phyloP scores from a whole-genome alignment of 2,113 vertebrate genomes.

The Alethe diademata region DNA sequence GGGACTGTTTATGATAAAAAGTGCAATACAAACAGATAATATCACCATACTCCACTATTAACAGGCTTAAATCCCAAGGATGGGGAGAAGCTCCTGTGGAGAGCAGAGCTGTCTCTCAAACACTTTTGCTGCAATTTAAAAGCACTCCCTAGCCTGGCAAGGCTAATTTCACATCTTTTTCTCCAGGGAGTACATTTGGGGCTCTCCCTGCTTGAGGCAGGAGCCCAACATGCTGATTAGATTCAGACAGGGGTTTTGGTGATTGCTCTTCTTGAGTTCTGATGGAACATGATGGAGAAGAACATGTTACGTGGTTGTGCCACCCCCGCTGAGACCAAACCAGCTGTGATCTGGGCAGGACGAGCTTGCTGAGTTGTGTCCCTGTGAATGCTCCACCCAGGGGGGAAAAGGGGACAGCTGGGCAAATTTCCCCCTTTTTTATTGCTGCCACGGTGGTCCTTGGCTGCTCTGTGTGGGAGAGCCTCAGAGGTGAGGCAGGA shows the following conservation, averaged over 20 bases:
- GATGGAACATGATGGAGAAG: not conserved
- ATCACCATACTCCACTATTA: conserved; percentile 46
- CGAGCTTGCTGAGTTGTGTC: not conserved
- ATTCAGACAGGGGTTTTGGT: not conserved
- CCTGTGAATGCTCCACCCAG: rapidly evolving
- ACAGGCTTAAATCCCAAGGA: conserved; percentile 43
- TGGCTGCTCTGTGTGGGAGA: not conserved
- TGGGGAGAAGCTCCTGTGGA: conserved; percentile 22
- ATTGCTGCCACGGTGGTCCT: not conserved
- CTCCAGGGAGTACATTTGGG: not conserved
- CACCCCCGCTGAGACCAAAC: not conserved
- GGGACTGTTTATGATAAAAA: conserved; percentile 26
- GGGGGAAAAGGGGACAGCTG: conserved; percentile 10
- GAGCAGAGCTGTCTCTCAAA: conserved; percentile 38
- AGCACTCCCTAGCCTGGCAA: not conserved
- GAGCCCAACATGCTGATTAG: not conserved
- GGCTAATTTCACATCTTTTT: conserved; percentile 16
- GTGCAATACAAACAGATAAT: conserved; percentile 44
- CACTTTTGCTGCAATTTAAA: conserved; percentile 41
- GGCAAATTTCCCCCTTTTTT: conserved; percentile 42
- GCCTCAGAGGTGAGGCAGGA: not conserved
- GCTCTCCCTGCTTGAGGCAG: not conserved
- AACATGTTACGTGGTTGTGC: rapidly evolving
- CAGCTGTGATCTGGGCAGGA: not conserved
- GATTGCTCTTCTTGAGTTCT: not conserved